Conservation (phyloP, 2,113 vertebrate species). For the Coptodon rendalli region DNA sequence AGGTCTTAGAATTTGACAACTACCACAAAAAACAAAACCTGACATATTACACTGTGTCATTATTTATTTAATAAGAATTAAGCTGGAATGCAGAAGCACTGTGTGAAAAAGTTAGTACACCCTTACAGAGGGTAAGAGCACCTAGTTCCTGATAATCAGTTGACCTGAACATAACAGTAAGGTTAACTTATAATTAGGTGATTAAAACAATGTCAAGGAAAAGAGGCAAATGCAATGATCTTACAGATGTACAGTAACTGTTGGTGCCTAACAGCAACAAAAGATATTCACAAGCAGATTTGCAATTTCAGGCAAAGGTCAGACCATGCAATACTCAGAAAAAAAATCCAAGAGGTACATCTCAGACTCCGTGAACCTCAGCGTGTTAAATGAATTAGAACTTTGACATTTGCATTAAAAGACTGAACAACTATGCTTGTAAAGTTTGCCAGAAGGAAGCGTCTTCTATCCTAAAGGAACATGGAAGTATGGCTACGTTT, state of each 20-base stretch:
- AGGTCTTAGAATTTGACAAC: background rate
- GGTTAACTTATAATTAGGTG: background rate
- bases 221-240: background rate
- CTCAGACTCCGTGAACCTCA: background rate
- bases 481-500: background rate
- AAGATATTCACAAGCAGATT: background rate
- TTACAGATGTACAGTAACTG: background rate
- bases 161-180: background rate
- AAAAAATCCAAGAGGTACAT: background rate
- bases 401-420: background rate
- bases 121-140: background rate
- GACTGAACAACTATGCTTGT: background rate
- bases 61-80: background rate
- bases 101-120: background rate
- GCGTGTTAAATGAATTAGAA: background rate
- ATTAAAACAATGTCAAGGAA: background rate
- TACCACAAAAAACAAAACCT: background rate
- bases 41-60: background rate
- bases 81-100: background rate
- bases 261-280: background rate
- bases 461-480: background rate
- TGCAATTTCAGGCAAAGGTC: background rate
- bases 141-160: background rate
- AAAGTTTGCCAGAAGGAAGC: background rate
- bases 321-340: background rate